Evolutionary conservation across 2,888 invertebrate species (phyloP), one percentile per base, ranked within the genome.

Genomic region (Leptopterna dolabrata): DNA sequence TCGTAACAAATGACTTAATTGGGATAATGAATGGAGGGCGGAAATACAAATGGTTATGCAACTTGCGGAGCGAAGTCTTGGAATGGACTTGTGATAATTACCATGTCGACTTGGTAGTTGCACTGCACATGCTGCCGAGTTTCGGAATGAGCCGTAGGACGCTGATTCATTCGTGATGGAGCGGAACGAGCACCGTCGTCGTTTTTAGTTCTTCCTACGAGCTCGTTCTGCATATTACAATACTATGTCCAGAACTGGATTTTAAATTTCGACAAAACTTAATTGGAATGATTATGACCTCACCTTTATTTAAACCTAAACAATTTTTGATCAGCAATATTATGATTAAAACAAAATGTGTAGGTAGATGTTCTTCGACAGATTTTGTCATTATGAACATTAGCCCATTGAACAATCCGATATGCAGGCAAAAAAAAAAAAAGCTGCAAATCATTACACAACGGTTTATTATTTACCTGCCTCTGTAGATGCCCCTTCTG

Each of bases 1-100:
- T 63, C 63, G 63, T 63, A 63, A 63, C 63, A 63, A 63, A 63
- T 63, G 63, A 63, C 63, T 63, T 63, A 63, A 63, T 63, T 63
- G 63, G 63, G 27, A 63, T 63, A 63, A 63, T 63, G 63, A 63
- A 63, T 63, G 63, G 63, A 63, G 63, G 24, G 63, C 63, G 19
- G 63, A 63, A 63, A 63, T 63, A 63, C 63, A 63, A 63, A 63
- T 63, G 63, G 63, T 63, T 63, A 63, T 63, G 24, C 63, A 63
- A 63, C 63, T 63, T 63, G 63, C 63, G 11, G 63, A 63, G 63
- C 24, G 63, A 63, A 63, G 63, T 63, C 27, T 19, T 2, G 24
- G 63, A 63, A 24, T 63, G 63, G 63, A 24, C 63, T 14, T 24
- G 24, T 63, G 63, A 63, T 63, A 63, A 63, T 63, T 63, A 63